Evolutionary conservation across 2,113 vertebrate species (phyloP), one percentile per base, ranked within the genome.

Genomic region (Cheilinus undulatus): DNA sequence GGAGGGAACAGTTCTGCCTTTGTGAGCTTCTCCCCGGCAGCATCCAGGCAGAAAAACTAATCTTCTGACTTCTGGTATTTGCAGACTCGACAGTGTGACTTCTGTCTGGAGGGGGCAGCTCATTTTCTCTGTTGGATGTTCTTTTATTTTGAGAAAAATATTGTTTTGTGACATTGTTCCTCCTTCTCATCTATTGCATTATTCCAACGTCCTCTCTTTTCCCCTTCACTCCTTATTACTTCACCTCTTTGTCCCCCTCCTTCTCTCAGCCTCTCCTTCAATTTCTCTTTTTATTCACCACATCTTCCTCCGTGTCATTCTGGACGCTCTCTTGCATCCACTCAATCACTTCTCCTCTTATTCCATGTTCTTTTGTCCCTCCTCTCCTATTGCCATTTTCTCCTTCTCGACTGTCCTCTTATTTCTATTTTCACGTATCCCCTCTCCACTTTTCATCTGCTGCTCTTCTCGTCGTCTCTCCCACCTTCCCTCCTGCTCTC

Each of bases 41-140:
- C 50, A 10, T 43, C 30, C 2, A 40, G 50, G 59, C 26, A 63
- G 23, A n/a, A 70, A 66, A 40, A 38, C 51, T 38, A 17, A 57
- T 36, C 51, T 49, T 60, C 20, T 51, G 64, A 43, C 34, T 66
- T 36, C 19, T 19, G 28, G 4, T 62, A 1, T 46, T 54, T 30
- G 27, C 42, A 38, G 36, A 45, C 20, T 10, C 7, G 28, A 30
- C 28, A 32, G 30, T 8, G 30, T 8, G 3, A 32, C 30, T 32
- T 32, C 10, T 8, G 3, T 67, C n/a, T 45, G n/a, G 14, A 46
- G 19, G 13, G 62, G 34, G 34, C 12, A 38, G 49, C 20, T 66
- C 27, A 27, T 36, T 59, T 26, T 19, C 46, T 43, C 5, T 26
- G 28, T 22, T 15, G 22, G n/a, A n/a, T n/a, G 11, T 38, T 26